Evolutionary conservation across 2,797 vertebrate genomes (phyloP).

Genomic region (Pelobates cultripes): DNA sequence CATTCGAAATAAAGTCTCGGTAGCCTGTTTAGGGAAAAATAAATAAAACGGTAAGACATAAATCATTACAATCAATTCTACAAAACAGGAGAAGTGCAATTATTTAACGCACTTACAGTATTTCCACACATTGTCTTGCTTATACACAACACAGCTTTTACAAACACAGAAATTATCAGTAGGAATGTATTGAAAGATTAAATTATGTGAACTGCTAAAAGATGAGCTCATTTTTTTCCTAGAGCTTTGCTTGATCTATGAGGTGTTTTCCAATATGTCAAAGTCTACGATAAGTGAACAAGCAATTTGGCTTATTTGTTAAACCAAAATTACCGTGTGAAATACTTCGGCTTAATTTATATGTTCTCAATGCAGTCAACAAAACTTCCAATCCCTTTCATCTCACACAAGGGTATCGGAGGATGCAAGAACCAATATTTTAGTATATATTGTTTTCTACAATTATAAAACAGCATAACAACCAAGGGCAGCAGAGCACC

Average conservation of each 20-base stretch:
- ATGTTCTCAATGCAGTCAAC: no score
- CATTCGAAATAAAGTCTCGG: slow-evolving; percentile 81
- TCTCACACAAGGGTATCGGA: no score
- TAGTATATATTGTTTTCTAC: no score
- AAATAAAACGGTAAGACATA: background rate
- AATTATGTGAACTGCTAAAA: background rate
- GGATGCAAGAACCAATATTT: no score
- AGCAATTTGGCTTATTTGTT: no score
- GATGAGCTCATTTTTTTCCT: background rate
- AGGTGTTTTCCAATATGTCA: background rate
- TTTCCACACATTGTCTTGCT: background rate
- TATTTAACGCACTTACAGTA: background rate
- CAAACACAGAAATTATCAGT: background rate
- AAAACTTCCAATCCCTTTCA: no score
- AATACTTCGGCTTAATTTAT: no score
- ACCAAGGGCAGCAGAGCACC: no score
- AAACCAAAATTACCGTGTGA: no score
- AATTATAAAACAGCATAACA: no score
- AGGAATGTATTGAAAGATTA: background rate
- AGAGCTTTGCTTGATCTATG: background rate
- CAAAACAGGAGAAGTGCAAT: background rate
- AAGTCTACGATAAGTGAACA: background rate
- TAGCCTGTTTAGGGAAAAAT: slow-evolving; percentile 68
- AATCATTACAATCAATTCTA: background rate
- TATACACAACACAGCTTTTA: background rate